A percentile compares a stretch with the other conserved stretches of the same genome.
Conservation (phyloP, 2,797 vertebrate species). For the Denticeps clupeoides region DNA sequence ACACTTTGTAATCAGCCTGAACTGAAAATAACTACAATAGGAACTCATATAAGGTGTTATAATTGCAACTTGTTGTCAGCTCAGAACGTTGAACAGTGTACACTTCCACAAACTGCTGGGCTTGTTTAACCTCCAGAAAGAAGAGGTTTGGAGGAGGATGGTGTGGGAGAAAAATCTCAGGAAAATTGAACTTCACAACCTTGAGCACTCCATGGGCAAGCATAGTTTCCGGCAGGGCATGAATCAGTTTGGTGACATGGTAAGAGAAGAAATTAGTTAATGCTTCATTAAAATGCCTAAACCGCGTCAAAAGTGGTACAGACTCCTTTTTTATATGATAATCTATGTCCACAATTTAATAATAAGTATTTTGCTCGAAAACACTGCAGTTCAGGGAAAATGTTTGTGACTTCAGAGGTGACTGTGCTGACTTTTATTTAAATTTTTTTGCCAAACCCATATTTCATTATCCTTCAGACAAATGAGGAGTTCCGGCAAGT, state of each 20-base stretch:
- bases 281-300: neutral
- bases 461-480: conserved; percentile 39
- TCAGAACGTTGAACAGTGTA: neutral
- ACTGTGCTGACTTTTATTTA: too few relatives aligned
- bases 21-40: neutral
- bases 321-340: too few relatives aligned
- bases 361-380: neutral
- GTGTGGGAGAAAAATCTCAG: conserved; percentile 72
- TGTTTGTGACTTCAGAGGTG: neutral
- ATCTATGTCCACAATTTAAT: too few relatives aligned
- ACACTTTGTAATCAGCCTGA: neutral
- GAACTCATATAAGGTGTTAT: too few relatives aligned
- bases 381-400: neutral
- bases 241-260: conserved; percentile 76
- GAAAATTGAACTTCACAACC: conserved; percentile 65
- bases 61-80: neutral
- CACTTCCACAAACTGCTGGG: neutral
- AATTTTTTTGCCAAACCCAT: neutral
- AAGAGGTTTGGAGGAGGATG: conserved; percentile 66
- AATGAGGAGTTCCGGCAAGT: conserved; percentile 65
- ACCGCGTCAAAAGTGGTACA: neutral
- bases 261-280: conserved; percentile 30
- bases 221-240: conserved; percentile 62
- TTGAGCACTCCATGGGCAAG: conserved; percentile 57
- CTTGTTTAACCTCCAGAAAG: conserved; percentile 42